These are phyloP conservation scores for Seriola quinqueradiata DNA, from an alignment of 2,113 vertebrate species.

Conservation along the genomic window DNA sequence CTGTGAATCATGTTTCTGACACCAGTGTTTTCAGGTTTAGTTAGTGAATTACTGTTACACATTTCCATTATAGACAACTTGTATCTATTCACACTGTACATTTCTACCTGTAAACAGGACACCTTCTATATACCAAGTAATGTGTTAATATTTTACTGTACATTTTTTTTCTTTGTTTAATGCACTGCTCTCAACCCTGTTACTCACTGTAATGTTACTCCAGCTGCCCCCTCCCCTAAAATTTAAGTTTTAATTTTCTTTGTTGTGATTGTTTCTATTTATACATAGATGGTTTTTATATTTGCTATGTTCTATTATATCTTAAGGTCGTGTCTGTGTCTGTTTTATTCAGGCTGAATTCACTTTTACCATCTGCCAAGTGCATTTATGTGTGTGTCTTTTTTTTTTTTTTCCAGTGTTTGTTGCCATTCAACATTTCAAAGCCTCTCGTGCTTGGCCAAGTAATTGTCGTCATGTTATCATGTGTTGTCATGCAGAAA, in stretches of 20 bases:
- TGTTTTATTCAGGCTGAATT: conserved; percentile 38
- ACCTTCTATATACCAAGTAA: conserved; percentile 54
- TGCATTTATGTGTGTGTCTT: conserved; percentile 18
- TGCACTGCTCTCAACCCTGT: conserved; percentile 77
- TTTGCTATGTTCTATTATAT: conserved; percentile 67
- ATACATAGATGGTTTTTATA: conserved; percentile 75
- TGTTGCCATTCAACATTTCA: conserved; percentile 31
- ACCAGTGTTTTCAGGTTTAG: conserved; percentile 66
- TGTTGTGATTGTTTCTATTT: conserved; percentile 76
- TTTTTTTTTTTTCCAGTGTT: not conserved
- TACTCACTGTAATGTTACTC: conserved; percentile 73
- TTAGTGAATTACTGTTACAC: conserved; percentile 63
- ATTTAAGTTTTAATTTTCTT: conserved; percentile 49
- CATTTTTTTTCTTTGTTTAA: conserved; percentile 61
- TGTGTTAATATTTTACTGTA: conserved; percentile 78
- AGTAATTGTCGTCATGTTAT: not conserved
- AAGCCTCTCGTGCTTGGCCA: conserved; percentile 18
- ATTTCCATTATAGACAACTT: conserved; percentile 55
- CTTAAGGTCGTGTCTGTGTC: conserved; percentile 49
- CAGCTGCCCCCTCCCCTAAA: conserved; percentile 23
- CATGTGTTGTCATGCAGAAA: not conserved
- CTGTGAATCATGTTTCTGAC: conserved; percentile 48
- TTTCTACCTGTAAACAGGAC: conserved; percentile 65
- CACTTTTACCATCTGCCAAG: conserved; percentile 27
- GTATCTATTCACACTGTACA: conserved; percentile 65